A percentile compares a stretch with the other conserved stretches of the same genome.
These are phyloP conservation scores for Trilocha varians DNA, from an alignment of 2,888 invertebrate species.

Conservation along the genomic window DNA sequence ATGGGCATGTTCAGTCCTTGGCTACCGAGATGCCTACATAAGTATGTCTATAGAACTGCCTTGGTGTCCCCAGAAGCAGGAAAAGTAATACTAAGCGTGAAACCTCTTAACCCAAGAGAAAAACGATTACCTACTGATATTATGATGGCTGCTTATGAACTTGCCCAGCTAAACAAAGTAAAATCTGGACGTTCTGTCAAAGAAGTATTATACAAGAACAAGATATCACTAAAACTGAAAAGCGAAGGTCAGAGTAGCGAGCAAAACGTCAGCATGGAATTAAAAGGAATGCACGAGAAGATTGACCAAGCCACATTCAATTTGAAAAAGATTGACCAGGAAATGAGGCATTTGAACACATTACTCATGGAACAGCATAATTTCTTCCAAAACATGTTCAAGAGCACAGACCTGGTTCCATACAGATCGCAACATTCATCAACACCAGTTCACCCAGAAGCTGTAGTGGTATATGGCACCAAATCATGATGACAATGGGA, in stretches of 20 bases:
- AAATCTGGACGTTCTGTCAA: slow-evolving; percentile 77
- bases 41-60: slow-evolving; percentile 84
- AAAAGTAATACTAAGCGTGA: slow-evolving; percentile 85
- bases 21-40: slow-evolving; percentile 81
- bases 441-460: slow-evolving; percentile 39
- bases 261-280: slow-evolving; percentile 68
- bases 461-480: slow-evolving; percentile 45
- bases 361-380: slow-evolving; percentile 56
- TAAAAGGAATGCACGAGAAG: slow-evolving; percentile 77
- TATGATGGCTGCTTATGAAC: slow-evolving; percentile 84
- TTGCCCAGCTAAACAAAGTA: slow-evolving; percentile 81
- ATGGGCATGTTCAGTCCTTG: slow-evolving; percentile 85
- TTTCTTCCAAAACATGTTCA: slow-evolving; percentile 47
- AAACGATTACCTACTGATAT: slow-evolving; percentile 85
- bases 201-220: slow-evolving; percentile 72
- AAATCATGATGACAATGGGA: too few species aligned
- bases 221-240: slow-evolving; percentile 75
- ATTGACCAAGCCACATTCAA: slow-evolving; percentile 81
- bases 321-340: slow-evolving; percentile 78
- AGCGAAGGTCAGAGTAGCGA: slow-evolving; percentile 63
- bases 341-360: slow-evolving; percentile 78
- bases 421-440: slow-evolving; percentile 30
- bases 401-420: slow-evolving; percentile 30
- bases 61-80: slow-evolving; percentile 87
- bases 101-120: slow-evolving; percentile 86